Percentiles rank a stretch among this genome's conserved stretches.
Conservation (phyloP, 2,797 vertebrate species). For the Sebastes trivittatus region DNA sequence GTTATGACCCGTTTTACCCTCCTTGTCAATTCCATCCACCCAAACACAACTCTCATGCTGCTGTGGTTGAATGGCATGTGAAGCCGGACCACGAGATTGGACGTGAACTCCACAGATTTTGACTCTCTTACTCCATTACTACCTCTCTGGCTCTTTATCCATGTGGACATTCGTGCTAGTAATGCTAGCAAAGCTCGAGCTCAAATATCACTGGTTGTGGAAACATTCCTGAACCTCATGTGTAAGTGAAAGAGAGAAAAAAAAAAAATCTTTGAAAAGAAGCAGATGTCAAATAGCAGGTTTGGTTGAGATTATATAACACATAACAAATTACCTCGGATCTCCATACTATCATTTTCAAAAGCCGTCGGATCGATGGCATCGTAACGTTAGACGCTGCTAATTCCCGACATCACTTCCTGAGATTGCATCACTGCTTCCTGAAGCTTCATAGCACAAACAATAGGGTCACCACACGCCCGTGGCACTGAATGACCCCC, state of each 20-base stretch:
- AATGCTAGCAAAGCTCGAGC: constrained; percentile 15
- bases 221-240: constrained; percentile 62
- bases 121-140: constrained; percentile 32
- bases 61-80: constrained; percentile 15
- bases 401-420: constrained; percentile 70
- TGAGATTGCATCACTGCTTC: constrained; percentile 65
- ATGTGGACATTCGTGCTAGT: constrained; percentile 28
- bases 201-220: constrained; percentile 55
- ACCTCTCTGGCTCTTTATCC: constrained; percentile 20
- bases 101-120: constrained; percentile 29
- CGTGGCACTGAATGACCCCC: constrained; percentile 10
- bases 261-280: constrained; percentile 57
- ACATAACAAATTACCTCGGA: constrained; percentile 70
- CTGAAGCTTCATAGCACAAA: constrained; percentile 52
- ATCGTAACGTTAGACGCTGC: constrained; percentile 59
- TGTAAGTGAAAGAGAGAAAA: neutral
- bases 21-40: constrained; percentile 12
- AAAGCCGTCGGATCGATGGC: constrained; percentile 62
- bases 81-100: neutral
- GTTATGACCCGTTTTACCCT: constrained; percentile 1
- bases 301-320: constrained; percentile 58
- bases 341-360: constrained; percentile 56
- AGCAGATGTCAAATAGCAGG: constrained; percentile 78
- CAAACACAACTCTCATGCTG: constrained; percentile 18
- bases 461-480: constrained; percentile 29